A percentile compares a stretch with the other conserved stretches of the same genome.
Conservation (phyloP, 2,797 vertebrate species). For the Streptopelia turtur region DNA sequence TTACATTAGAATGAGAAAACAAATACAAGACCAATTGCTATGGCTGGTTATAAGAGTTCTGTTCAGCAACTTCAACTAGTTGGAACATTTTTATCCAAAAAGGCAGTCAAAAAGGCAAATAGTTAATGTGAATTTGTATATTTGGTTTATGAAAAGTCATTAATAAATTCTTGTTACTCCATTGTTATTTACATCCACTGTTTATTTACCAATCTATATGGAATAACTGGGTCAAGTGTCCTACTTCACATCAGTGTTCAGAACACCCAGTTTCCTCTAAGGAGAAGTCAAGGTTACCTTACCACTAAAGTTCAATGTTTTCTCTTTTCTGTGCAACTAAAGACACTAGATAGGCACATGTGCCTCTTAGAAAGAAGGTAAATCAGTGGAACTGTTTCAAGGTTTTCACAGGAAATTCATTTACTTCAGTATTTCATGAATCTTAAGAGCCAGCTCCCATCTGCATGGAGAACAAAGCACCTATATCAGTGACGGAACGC, state of each 20-base stretch:
- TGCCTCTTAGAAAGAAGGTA: not conserved
- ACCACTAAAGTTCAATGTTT: not conserved
- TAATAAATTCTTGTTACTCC: not conserved
- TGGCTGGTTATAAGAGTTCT: not conserved
- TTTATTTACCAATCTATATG: not conserved
- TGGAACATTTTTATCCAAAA: not conserved
- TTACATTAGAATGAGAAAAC: not conserved
- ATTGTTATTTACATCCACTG: not conserved
- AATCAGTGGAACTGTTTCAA: not conserved
- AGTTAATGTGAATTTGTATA: not conserved
- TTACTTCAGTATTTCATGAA: not conserved
- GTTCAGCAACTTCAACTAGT: not conserved
- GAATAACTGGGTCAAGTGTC: not conserved
- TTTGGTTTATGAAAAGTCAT: not conserved
- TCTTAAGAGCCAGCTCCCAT: not conserved
- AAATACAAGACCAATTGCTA: not conserved
- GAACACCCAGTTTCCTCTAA: not conserved
- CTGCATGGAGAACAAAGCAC: not conserved
- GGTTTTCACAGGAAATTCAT: not conserved
- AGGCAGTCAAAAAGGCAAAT: not conserved
- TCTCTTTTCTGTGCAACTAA: not conserved
- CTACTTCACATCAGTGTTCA: not conserved
- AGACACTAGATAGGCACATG: not conserved
- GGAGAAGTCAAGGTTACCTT: not conserved
- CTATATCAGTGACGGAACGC: accelerated